Conservation (phyloP, 2,888 invertebrate species). For the Perizoma flavofasciatum region DNA sequence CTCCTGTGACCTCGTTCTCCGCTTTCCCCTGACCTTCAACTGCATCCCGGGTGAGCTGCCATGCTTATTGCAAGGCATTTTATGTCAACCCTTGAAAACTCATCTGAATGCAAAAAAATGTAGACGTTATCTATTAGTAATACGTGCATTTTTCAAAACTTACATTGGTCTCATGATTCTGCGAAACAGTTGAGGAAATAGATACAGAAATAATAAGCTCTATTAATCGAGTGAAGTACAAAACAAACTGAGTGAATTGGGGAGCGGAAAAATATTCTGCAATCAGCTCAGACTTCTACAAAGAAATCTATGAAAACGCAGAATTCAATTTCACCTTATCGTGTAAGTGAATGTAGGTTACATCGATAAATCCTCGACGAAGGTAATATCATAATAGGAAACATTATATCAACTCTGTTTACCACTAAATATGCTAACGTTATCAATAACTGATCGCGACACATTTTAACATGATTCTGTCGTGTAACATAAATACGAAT, state of each 20-base stretch:
- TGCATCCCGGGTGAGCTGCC: constrained; percentile 76
- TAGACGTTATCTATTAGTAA: constrained; percentile 1
- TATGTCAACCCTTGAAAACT: constrained; percentile 29
- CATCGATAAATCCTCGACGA: constrained; percentile 39
- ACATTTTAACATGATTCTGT: constrained; percentile 53
- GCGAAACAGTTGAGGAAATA: constrained; percentile 15
- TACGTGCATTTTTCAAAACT: constrained; percentile 6
- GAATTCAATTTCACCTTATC: constrained; percentile 35
- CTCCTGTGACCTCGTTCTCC: constrained; percentile 26
- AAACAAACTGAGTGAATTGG: constrained; percentile 7
- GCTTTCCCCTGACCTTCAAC: constrained; percentile 63
- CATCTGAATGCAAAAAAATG: not conserved
- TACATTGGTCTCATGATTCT: constrained; percentile 2
- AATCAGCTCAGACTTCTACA: constrained; percentile 31
- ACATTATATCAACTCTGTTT: constrained; percentile 39
- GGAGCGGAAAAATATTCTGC: constrained; percentile 28
- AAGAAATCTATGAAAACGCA: constrained; percentile 23
- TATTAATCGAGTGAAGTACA: constrained; percentile 26
- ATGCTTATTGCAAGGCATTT: constrained; percentile 48
- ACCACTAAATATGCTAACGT: constrained; percentile 46
- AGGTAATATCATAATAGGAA: constrained; percentile 33
- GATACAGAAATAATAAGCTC: constrained; percentile 5
- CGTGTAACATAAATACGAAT: constrained; percentile 49
- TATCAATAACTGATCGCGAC: constrained; percentile 51
- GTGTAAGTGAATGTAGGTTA: constrained; percentile 50